Evolutionary conservation across 2,888 invertebrate species (phyloP).

Genomic region (Drosophila falleni): DNA sequence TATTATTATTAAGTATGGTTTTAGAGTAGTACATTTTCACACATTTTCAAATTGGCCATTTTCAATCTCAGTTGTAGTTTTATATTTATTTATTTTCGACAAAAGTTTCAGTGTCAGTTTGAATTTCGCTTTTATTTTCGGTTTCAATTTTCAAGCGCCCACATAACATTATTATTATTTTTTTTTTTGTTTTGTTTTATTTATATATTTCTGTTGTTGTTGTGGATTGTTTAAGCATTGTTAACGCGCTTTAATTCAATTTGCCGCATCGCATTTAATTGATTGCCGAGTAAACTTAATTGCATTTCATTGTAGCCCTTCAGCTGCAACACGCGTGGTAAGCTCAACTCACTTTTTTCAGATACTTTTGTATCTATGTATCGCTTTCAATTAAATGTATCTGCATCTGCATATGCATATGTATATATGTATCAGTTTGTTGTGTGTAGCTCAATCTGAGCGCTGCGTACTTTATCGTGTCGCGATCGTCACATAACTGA

Average conservation of each 20-base stretch:
- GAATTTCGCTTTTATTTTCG: conserved; percentile 1
- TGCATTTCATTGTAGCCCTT: conserved; percentile 72
- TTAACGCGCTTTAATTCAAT: conserved; percentile 78
- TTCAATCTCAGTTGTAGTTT: background rate
- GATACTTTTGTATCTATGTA: conserved; percentile 9
- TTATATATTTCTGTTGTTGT: background rate
- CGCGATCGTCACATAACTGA: conserved; percentile 82
- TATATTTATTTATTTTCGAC: conserved; percentile 18
- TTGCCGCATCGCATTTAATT: conserved; percentile 63
- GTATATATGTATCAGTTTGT: conserved; percentile 4
- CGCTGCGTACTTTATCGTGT: conserved; percentile 69
- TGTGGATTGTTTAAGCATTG: conserved; percentile 42
- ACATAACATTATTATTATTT: conserved; percentile 11
- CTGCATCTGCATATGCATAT: background rate
- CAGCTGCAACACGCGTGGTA: conserved; percentile 30
- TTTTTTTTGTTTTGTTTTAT: background rate
- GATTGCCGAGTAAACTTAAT: conserved; percentile 73
- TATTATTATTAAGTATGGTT: conserved; percentile 11
- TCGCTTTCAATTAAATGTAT: conserved; percentile 12
- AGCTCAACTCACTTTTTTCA: conserved; percentile 34
- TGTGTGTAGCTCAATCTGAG: conserved; percentile 19
- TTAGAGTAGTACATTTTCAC: conserved; percentile 5
- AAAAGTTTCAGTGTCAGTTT: conserved; percentile 14
- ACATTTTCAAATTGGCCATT: background rate
- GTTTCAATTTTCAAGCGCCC: conserved; percentile 7